These are phyloP conservation scores for Sylvietta virens DNA, from an alignment of 2,113 vertebrate genomes.

Conservation along the genomic window DNA sequence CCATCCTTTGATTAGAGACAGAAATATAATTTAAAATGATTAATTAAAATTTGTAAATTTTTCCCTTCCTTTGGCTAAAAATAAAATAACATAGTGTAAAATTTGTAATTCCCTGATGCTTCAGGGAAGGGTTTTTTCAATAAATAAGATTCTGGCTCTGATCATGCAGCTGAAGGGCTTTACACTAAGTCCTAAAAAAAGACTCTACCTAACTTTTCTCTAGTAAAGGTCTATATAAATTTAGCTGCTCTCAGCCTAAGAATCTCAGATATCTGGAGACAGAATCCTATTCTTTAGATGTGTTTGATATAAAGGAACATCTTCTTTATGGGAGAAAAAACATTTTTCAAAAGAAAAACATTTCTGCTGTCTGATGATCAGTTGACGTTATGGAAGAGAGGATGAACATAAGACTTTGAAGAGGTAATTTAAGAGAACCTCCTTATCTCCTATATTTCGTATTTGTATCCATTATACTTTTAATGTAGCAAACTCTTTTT, in stretches of 20 bases:
- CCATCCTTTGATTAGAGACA: neutral
- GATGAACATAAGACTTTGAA: neutral
- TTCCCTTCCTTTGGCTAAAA: neutral
- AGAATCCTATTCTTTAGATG: neutral
- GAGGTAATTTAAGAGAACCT: neutral
- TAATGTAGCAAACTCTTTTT: neutral
- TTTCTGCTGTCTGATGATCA: neutral
- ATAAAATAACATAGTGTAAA: neutral
- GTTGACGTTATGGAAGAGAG: neutral
- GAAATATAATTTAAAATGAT: neutral
- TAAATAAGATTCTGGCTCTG: neutral
- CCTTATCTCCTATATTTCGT: neutral
- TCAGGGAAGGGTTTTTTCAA: neutral
- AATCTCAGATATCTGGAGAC: neutral
- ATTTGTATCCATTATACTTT: neutral
- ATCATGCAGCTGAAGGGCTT: neutral
- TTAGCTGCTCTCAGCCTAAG: neutral
- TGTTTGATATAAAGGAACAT: neutral
- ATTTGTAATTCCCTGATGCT: neutral
- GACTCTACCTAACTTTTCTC: neutral
- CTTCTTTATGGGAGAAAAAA: neutral
- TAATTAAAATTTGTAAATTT: neutral
- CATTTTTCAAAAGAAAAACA: neutral
- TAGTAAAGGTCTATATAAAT: neutral
- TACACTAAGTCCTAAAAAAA: neutral